phyloP scores from a whole-genome alignment of 2,113 vertebrate genomes.

The Dipodomys ordii region DNA sequence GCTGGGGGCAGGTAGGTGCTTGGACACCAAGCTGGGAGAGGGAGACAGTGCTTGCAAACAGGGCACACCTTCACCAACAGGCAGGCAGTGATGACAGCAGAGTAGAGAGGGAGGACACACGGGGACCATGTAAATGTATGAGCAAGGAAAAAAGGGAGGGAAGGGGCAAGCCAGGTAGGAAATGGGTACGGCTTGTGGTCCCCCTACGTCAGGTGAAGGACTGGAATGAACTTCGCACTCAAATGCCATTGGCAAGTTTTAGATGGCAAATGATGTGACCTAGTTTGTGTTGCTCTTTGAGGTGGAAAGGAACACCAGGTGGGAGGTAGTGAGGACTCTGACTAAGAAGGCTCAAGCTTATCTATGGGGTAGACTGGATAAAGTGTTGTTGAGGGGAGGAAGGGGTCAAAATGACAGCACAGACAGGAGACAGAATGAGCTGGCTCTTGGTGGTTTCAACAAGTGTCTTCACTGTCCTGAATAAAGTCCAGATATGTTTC shows the following conservation, averaged over 20 bases:
- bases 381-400: background rate
- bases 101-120: fast-evolving
- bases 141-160: background rate
- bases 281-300: background rate
- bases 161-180: background rate
- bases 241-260: background rate
- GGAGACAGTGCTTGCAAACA: background rate
- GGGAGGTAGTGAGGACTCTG: background rate
- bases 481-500: background rate
- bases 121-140: background rate
- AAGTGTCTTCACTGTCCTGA: background rate
- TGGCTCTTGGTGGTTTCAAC: background rate
- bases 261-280: background rate
- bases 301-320: background rate
- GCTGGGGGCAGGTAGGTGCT: background rate
- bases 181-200: background rate
- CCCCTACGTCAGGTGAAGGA: background rate
- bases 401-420: too few species aligned
- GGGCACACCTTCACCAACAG: background rate
- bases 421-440: background rate
- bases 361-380: background rate
- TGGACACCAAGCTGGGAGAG: background rate
- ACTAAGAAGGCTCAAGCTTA: background rate
- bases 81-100: too few species aligned
- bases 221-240: background rate